Conservation (phyloP, 64 coral and sea anemone genomes). For the Astreopora myriophthalma region DNA sequence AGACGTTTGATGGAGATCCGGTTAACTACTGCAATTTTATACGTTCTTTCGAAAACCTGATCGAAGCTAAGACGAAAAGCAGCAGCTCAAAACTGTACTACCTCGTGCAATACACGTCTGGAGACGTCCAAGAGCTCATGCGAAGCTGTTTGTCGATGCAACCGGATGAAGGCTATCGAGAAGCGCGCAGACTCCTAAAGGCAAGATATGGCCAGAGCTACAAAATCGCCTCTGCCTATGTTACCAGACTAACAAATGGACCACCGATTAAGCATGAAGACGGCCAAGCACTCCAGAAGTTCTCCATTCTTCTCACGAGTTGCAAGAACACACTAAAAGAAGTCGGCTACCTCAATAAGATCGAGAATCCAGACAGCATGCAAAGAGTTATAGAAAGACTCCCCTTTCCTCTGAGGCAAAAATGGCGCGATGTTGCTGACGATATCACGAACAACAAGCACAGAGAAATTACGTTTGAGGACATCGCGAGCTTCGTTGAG, state of each 20-base stretch:
- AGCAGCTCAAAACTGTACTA: constrained; percentile 68
- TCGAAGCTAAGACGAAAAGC: constrained; percentile 53
- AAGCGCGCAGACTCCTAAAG: constrained; percentile 51
- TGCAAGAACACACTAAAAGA: constrained; percentile 41
- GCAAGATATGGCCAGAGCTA: constrained; percentile 50
- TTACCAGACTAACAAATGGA: not conserved
- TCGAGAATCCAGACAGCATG: too few relatives aligned
- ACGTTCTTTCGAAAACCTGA: constrained; percentile 57
- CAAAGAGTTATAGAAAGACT: too few relatives aligned
- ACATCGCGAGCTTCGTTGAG: not conserved
- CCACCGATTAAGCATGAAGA: constrained; percentile 41
- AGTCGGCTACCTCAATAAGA: not conserved
- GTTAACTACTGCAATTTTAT: constrained; percentile 55
- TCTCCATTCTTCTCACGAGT: not conserved
- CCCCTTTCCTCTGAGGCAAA: not conserved
- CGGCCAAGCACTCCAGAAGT: constrained; percentile 21
- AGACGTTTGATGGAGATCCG: not conserved
- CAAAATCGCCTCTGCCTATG: constrained; percentile 41
- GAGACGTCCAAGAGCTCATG: constrained; percentile 6
- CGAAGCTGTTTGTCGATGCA: constrained; percentile 57
- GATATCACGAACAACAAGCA: not conserved
- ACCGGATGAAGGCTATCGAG: constrained; percentile 26
- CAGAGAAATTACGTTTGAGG: constrained; percentile 5
- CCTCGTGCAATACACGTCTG: constrained; percentile 47
- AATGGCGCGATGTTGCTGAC: constrained; percentile 7